These are phyloP conservation scores for Drosophila algonquin DNA, from an alignment of 2,888 invertebrate genomes.

Conservation along the genomic window DNA sequence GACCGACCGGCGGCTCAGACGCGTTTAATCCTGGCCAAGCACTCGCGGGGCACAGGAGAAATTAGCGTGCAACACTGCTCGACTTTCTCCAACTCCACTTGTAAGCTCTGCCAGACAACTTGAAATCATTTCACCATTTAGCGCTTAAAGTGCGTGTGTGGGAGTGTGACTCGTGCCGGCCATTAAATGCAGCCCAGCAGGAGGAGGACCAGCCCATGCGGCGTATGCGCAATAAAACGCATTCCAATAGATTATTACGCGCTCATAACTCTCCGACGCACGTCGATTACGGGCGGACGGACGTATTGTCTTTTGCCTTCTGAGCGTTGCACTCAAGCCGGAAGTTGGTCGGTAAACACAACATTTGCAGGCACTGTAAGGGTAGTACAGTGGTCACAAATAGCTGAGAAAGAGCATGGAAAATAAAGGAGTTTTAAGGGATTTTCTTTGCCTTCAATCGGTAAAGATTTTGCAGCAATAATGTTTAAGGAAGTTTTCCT, in stretches of 20 bases:
- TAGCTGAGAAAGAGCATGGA: background rate
- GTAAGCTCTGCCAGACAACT: conserved; percentile 3
- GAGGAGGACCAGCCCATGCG: conserved; percentile 22
- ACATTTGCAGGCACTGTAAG: conserved; percentile 48
- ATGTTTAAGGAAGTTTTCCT: no score
- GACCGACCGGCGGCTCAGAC: conserved; percentile 23
- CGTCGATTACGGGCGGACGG: conserved; percentile 55
- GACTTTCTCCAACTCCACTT: conserved; percentile 13
- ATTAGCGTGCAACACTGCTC: conserved; percentile 70
- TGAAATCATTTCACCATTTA: conserved; percentile 28
- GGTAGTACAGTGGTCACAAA: conserved; percentile 41
- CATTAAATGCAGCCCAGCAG: conserved; percentile 61
- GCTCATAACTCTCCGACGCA: conserved; percentile 60
- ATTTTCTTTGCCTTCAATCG: background rate
- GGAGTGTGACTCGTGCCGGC: conserved; percentile 61
- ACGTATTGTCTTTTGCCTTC: conserved; percentile 49
- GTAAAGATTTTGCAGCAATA: no score
- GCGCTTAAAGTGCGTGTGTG: conserved; percentile 49
- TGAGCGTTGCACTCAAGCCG: conserved; percentile 56
- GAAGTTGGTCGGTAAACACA: conserved; percentile 65
- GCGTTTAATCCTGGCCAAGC: conserved; percentile 57
- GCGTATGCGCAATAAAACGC: conserved; percentile 71
- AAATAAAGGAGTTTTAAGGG: background rate
- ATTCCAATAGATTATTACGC: conserved; percentile 74
- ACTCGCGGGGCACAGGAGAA: no score